Evolutionary conservation across 1,140 invertebrate species (phyloP), one percentile per base, ranked within the genome.

Genomic region (Penaeus indicus): DNA sequence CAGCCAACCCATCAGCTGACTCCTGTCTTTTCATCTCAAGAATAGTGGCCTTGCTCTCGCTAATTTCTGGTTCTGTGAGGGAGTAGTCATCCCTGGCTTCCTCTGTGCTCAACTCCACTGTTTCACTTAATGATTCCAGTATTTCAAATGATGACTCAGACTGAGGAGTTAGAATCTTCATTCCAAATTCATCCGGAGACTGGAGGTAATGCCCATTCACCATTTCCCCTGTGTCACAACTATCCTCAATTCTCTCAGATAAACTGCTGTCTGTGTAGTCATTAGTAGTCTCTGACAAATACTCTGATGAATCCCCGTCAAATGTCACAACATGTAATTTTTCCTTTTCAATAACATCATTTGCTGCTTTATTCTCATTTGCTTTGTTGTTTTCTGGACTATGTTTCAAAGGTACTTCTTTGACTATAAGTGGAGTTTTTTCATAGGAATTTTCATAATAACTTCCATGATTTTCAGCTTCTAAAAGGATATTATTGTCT

Each of bases 81-180:
- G 75, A 62, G 38, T 62, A 25, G 8, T 84, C 83, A 1, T 85
- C 77, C 42, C 38, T 85, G 10, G 47, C 60, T 5, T 85, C 83
- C 25, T 85, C 84, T 19, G 61, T 22, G 7, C 63, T 89, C 25
- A 89, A 60, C 42, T 89, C 88, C 16, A 85, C 63, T 13, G 85
- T 87, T 81, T 89, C 90, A 79, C 90, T 91, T 22, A 87, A 47
- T 25, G 90, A 90, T 47, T 91, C 90, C 7, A 91, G 27, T n/a
- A 91, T 89, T 62, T 91, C 90, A 83, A 91, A 91, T 25, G 90
- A 91, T 13, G 90, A 90, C 61, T 91, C 90, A 0, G 90, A 91
- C 42, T 85, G 88, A 18, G 90, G 90, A 75, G 88, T 85, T 13
- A 85, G 25, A 18, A 69, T n/a, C 78, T 85, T 89, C n/a, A 81